Conservation (phyloP, 2,888 invertebrate genomes). For the Acleris laterana region DNA sequence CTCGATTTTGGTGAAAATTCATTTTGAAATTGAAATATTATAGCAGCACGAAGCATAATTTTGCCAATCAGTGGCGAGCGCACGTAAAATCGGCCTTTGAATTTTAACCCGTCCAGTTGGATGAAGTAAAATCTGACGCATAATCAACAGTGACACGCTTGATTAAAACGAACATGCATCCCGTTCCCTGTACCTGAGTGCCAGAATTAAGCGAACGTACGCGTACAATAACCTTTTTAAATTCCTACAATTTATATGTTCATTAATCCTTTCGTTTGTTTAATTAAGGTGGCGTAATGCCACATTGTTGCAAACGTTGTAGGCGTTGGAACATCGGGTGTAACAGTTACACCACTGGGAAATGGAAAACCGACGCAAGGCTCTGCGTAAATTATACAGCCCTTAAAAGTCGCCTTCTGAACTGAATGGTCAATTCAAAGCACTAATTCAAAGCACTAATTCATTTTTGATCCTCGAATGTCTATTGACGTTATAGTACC, state of each 20-base stretch:
- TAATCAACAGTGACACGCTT: constrained; percentile 11
- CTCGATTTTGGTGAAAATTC: too few species aligned
- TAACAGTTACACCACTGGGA: neutral
- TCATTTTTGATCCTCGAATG: constrained; percentile 4
- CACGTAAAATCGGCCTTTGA: neutral
- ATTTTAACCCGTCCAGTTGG: neutral
- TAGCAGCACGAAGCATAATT: too few species aligned
- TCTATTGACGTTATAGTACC: neutral
- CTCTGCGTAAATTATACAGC: constrained; percentile 1
- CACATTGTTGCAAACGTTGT: constrained; percentile 4
- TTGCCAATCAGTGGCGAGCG: constrained; percentile 1
- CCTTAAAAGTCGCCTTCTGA: neutral
- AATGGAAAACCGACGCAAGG: neutral
- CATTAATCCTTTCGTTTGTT: constrained; percentile 16
- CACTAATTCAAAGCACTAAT: neutral
- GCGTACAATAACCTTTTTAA: constrained; percentile 18
- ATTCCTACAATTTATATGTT: constrained; percentile 22
- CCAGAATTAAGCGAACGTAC: neutral
- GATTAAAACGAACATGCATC: constrained; percentile 21
- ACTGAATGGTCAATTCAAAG: constrained; percentile 3
- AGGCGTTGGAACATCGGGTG: constrained; percentile 2
- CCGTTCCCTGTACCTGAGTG: constrained; percentile 1
- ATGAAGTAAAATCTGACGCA: constrained; percentile 3
- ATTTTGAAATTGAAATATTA: too few species aligned
- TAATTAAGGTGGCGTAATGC: constrained; percentile 19